Conservation (phyloP, 2,797 vertebrate genomes). For the Rhadinocentrus ornatus region DNA sequence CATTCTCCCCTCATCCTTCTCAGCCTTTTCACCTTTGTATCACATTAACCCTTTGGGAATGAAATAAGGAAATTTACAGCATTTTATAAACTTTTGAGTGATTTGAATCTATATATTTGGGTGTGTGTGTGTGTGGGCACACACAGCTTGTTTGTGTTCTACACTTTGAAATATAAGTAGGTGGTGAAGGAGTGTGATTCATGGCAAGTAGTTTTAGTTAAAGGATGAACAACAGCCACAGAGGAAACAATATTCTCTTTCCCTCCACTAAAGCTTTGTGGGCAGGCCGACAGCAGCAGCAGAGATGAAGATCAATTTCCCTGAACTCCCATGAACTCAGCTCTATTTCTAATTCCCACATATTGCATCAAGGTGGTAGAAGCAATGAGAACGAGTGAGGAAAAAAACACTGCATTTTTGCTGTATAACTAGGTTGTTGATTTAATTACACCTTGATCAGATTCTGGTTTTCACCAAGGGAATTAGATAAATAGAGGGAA, state of each 20-base stretch:
- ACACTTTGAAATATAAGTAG: conserved; percentile 51
- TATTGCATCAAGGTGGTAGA: conserved; percentile 61
- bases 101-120: background rate
- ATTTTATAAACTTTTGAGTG: conserved; percentile 53
- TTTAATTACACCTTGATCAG: conserved; percentile 71
- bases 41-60: conserved; percentile 41
- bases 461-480: conserved; percentile 66
- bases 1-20: conserved; percentile 42
- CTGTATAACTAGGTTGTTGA: conserved; percentile 63
- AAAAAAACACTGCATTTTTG: conserved; percentile 46
- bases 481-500: conserved; percentile 77
- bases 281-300: conserved; percentile 50
- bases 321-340: conserved; percentile 65
- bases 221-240: conserved; percentile 57
- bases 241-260: conserved; percentile 60
- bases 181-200: conserved; percentile 63
- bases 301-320: conserved; percentile 77
- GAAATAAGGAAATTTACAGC: conserved; percentile 44
- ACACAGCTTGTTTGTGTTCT: conserved; percentile 36
- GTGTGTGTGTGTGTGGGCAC: background rate
- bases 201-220: conserved; percentile 51
- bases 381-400: conserved; percentile 24
- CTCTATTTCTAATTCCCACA: conserved; percentile 67
- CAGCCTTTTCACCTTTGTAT: conserved; percentile 48
- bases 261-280: conserved; percentile 44